Evolutionary conservation across 1,140 invertebrate genomes (phyloP), one percentile per base, ranked within the genome.

Genomic region (Cyclargus thomasi): DNA sequence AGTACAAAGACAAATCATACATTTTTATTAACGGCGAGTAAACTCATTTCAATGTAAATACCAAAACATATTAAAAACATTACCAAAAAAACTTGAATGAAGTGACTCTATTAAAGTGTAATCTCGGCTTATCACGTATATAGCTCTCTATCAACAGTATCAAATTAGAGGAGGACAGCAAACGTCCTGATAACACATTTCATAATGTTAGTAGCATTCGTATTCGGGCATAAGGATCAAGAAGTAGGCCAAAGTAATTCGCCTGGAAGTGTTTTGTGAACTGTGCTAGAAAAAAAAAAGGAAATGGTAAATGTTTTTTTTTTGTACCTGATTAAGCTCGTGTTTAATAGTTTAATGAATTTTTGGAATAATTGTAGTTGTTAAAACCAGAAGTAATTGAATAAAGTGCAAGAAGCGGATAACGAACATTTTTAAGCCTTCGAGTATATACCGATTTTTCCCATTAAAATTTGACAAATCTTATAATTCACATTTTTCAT

Each of bases 241-340:
- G 69, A 78, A 85, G 77, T 85, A 73, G 80, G 76, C 69, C 81
- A 77, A 64, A 73, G 69, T 73, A 80, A 78, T 82, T 81, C 78
- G 71, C 67, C 71, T 67, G 72, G 72, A 70, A 73, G 64, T 67
- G 71, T 62, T 67, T 63, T 63, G 53, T 29, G n/a, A 2, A 29
- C 22, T 8, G 55, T 35, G n/a, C 14, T 35, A 29, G 3, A 18
- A 21, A 36, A 6, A 7, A 18, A 39, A 21, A 20, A 57, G n/a
- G 29, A 68, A 70, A 76, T 76, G 74, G 74, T 76, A 71, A 76
- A 67, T 76, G 70, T 64, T 29, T 47, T 69, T 62, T 57, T 16
- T 59, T 29, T 29, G 29, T 7, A 29, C 5, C 5, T 8, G 1
- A 5, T 8, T 7, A 29, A 8, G 29, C 5, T 8, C 8, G 29